These are phyloP conservation scores for Zosterops japonicus DNA, from an alignment of 2,113 vertebrate genomes.

Conservation along the genomic window DNA sequence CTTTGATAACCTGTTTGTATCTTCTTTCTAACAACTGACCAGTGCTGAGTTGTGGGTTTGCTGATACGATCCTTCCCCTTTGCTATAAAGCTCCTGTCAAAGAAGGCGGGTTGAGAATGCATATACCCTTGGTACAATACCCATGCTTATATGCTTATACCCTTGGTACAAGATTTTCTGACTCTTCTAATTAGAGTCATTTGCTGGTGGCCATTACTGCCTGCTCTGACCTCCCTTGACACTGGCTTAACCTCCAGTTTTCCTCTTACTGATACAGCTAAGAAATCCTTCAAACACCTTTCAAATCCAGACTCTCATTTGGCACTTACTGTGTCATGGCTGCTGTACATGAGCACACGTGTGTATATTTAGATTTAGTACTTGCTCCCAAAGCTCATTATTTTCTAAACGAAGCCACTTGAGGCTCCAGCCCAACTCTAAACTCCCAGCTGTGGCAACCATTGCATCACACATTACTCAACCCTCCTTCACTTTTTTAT, in stretches of 20 bases:
- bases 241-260: background rate
- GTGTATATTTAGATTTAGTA: background rate
- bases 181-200: background rate
- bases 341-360: background rate
- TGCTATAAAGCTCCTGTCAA: background rate
- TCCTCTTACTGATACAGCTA: background rate
- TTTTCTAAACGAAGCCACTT: slow-evolving; percentile 24
- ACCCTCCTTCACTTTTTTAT: background rate
- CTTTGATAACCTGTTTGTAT: background rate
- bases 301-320: background rate
- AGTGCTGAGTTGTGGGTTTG: background rate
- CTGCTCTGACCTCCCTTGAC: background rate
- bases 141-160: background rate
- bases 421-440: slow-evolving; percentile 13
- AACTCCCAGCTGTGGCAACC: slow-evolving; percentile 7
- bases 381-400: slow-evolving; percentile 7
- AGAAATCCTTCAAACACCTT: background rate
- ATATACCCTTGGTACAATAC: background rate
- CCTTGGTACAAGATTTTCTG: background rate
- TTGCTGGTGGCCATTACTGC: background rate
- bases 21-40: background rate
- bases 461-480: background rate
- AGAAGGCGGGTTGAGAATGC: background rate
- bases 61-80: background rate
- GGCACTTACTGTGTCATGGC: background rate